Evolutionary conservation across 2,888 invertebrate species (phyloP), one percentile per base, ranked within the genome.

Genomic region (Polydesmus complanatus): DNA sequence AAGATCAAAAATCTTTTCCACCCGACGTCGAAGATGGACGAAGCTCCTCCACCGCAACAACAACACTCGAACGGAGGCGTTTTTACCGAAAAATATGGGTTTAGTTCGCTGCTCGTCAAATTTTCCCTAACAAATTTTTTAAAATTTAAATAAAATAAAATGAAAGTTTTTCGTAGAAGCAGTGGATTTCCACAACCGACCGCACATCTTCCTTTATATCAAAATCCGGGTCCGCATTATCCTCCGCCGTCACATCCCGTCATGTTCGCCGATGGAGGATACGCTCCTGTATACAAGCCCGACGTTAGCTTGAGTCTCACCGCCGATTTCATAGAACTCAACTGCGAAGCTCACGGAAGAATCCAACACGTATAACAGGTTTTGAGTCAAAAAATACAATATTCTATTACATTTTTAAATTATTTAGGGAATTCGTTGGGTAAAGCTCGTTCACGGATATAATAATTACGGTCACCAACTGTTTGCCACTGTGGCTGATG

Each of bases 401-500:
- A 58, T 52, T 3, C 8, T 26, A 52, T 47, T 60, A 23, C 14
- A 23, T 54, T 27, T 60, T 54, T 27, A 3, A 54, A 27, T 37
- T 56, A 56, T 57, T 11, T 47, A 62, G 61, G 53, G 57, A 3
- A 63, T 63, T 27, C 63, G 63, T 19, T 63, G 63, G 63, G 63
- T 63, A 14, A 63, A 63, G 37, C 52, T 63, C 5, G 58, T 57
- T 26, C 37, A 37, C 5, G 63, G 63, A 23, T 48, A 51, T 19
- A 61, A 61, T 47, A 54, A 27, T 11, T 52, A 54, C 19, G 63
- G 63, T 14, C 63, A 63, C 56, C 51, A 62, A 51, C 27, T 63
- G 21, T 63, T 63, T 47, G 57, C 63, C 14, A 63, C 63, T 11
- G 61, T 63, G 22, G 63, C 63, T 21, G 63, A 63, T 37, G 63